phyloP scores from a whole-genome alignment of 2,888 invertebrate genomes.

The Sphaeridia pumilis region DNA sequence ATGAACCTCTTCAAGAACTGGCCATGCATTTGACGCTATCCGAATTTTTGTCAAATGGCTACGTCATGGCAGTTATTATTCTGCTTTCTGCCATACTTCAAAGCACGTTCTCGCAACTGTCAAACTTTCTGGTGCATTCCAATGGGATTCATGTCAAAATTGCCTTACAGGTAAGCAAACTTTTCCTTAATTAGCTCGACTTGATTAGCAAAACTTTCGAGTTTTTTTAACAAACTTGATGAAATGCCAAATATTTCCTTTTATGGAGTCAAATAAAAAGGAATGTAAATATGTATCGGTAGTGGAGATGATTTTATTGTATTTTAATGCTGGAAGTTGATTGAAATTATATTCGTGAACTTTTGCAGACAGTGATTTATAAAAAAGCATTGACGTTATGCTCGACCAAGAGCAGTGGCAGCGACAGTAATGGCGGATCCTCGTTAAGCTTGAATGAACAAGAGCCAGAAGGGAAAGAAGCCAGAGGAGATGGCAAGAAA shows the following conservation, averaged over 20 bases:
- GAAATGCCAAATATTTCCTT: too few relatives aligned
- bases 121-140: constrained; percentile 65
- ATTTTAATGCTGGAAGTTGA: too few relatives aligned
- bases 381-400: constrained; percentile 64
- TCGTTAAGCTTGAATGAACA: not conserved
- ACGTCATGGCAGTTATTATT: constrained; percentile 59
- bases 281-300: too few relatives aligned
- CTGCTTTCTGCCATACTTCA: constrained; percentile 58
- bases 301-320: too few relatives aligned
- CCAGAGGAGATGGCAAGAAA: constrained; percentile 4
- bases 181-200: too few relatives aligned
- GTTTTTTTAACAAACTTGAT: too few relatives aligned
- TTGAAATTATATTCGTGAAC: too few relatives aligned
- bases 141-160: constrained; percentile 66
- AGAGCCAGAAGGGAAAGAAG: too few relatives aligned
- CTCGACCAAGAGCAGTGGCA: constrained; percentile 46
- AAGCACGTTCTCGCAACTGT: constrained; percentile 67
- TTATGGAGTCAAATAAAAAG: too few relatives aligned
- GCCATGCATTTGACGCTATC: constrained; percentile 10
- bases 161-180: constrained; percentile 57
- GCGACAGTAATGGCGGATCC: constrained; percentile 11
- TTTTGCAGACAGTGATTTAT: constrained; percentile 67
- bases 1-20: not conserved
- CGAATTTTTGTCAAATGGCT: constrained; percentile 55
- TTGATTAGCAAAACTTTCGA: too few relatives aligned